Conservation (phyloP, 2,797 vertebrate genomes). For the Apogon hyalosoma region DNA sequence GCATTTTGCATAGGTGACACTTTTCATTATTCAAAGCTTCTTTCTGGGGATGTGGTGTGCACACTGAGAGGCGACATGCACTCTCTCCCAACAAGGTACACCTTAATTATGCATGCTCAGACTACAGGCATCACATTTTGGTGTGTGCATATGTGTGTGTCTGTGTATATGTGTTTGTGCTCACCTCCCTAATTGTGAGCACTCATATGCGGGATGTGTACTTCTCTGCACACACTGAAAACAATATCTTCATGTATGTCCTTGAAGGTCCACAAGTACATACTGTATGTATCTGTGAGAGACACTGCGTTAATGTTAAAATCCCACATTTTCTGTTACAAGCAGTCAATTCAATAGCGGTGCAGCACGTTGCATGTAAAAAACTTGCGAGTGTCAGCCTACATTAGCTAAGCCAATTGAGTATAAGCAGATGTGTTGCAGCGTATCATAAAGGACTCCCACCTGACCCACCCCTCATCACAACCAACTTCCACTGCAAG, state of each 20-base stretch:
- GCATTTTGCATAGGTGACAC: constrained; percentile 88
- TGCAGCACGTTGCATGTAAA: not conserved
- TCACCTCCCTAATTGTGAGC: constrained; percentile 28
- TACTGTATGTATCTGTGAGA: constrained; percentile 4
- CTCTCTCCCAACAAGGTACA: constrained; percentile 85
- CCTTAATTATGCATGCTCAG: constrained; percentile 87
- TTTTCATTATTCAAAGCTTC: constrained; percentile 89
- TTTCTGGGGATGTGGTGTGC: constrained; percentile 84
- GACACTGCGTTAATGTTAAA: constrained; percentile 1
- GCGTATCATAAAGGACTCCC: constrained; percentile 52
- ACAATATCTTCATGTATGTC: constrained; percentile 2
- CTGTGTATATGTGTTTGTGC: constrained; percentile 26
- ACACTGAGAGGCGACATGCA: constrained; percentile 82
- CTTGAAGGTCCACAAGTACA: not conserved
- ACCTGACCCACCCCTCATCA: constrained; percentile 56
- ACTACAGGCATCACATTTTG: constrained; percentile 79
- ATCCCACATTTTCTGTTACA: constrained; percentile 1
- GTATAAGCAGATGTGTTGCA: constrained; percentile 58
- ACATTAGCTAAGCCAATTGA: constrained; percentile 34
- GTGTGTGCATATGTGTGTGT: constrained; percentile 42
- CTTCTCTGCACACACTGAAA: constrained; percentile 5
- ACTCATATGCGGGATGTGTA: not conserved
- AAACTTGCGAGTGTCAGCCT: constrained; percentile 21
- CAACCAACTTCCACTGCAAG: constrained; percentile 51
- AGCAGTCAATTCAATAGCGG: not conserved